phyloP scores from a whole-genome alignment of 2,797 vertebrate genomes.

The Dryobates pubescens region DNA sequence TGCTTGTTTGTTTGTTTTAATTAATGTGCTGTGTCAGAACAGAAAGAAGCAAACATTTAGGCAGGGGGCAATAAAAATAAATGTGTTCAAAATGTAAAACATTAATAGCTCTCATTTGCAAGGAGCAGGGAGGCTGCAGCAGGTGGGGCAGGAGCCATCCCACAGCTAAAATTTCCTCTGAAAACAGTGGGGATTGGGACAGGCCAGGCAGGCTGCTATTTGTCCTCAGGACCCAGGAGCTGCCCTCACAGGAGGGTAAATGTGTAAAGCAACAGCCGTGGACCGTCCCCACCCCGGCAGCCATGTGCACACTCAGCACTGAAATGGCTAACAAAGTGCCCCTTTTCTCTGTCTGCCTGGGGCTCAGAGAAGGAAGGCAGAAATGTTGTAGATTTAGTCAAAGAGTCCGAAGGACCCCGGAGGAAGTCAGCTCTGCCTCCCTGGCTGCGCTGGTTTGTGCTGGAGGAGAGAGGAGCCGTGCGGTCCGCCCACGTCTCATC shows the following conservation, averaged over 20 bases:
- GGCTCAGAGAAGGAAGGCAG: not conserved
- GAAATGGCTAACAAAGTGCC: not conserved
- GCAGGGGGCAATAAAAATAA: not conserved
- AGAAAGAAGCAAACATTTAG: slow-evolving; percentile 15
- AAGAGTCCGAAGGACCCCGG: not conserved
- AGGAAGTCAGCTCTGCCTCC: not conserved
- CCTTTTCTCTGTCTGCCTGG: not conserved
- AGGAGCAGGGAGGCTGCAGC: not conserved
- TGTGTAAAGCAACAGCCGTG: not conserved
- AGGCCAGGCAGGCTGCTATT: not conserved
- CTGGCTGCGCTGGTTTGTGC: not conserved
- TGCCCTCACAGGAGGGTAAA: not conserved
- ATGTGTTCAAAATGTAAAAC: slow-evolving; percentile 28
- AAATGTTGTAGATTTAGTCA: not conserved
- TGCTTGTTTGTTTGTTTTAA: not conserved
- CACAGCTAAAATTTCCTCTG: not conserved
- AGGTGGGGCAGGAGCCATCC: not conserved
- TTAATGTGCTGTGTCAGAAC: not conserved
- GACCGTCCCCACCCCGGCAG: not conserved
- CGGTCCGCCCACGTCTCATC: not conserved
- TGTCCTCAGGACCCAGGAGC: not conserved
- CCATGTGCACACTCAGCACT: not conserved
- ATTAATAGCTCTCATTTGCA: slow-evolving; percentile 49
- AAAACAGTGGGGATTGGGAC: not conserved
- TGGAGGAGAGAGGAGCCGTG: not conserved